These are phyloP conservation scores for Plectrocnemia conspersa DNA, from an alignment of 1,140 invertebrate genomes.

Conservation along the genomic window DNA sequence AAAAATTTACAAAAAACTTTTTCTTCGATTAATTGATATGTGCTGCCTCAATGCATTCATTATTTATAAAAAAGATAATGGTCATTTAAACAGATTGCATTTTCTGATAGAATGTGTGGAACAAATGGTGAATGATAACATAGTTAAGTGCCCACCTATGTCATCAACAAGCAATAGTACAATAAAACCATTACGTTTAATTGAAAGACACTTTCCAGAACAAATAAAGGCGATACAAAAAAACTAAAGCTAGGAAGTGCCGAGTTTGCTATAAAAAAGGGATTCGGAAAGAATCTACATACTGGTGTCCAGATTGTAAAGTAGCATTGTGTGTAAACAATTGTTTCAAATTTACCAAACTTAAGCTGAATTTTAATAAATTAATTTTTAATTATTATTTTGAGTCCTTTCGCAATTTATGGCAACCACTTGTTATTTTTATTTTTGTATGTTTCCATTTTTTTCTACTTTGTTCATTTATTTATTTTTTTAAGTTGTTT, in stretches of 20 bases:
- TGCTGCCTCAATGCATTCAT: conserved; percentile 18
- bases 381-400: background rate
- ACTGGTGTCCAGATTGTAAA: conserved; percentile 22
- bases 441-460: too few relatives aligned
- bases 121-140: conserved; percentile 8
- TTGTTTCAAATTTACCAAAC: conserved; percentile 23
- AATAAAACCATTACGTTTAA: conserved; percentile 19
- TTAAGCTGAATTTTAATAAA: conserved; percentile 9
- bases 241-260: conserved; percentile 20
- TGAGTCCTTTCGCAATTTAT: too few relatives aligned
- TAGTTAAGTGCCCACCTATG: conserved; percentile 7
- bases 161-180: conserved; percentile 13
- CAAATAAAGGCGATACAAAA: conserved; percentile 23
- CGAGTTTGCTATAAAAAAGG: conserved; percentile 22
- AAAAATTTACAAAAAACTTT: conserved; percentile 11
- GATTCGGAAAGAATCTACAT: conserved; percentile 22
- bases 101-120: conserved; percentile 10
- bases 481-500: too few relatives aligned
- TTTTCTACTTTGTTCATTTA: too few relatives aligned
- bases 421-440: too few relatives aligned
- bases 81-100: conserved; percentile 8
- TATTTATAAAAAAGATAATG: conserved; percentile 16
- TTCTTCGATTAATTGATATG: conserved; percentile 21
- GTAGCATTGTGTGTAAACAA: conserved; percentile 21
- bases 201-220: conserved; percentile 19